Evolutionary conservation across 2,797 vertebrate genomes (phyloP).

Genomic region (Taeniopygia guttata): DNA sequence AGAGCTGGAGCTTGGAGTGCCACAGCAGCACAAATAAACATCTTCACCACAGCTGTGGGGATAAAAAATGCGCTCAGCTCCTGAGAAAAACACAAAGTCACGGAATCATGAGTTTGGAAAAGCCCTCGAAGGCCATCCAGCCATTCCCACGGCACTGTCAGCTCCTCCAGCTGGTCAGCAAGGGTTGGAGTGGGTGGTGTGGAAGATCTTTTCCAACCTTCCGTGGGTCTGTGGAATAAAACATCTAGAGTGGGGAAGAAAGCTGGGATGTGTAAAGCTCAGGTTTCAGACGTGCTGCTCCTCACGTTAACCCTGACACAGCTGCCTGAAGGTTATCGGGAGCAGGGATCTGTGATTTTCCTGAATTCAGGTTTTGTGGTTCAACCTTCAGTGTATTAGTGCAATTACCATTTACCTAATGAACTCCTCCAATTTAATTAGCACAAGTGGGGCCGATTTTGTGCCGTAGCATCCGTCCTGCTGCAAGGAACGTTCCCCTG

Average conservation of each 20-base stretch:
- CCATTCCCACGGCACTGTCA: background rate
- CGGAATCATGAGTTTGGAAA: accelerated
- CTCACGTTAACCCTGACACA: background rate
- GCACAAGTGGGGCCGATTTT: constrained; percentile 47
- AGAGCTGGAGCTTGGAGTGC: background rate
- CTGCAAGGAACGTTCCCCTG: background rate
- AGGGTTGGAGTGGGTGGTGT: accelerated
- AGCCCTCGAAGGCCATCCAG: background rate
- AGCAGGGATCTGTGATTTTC: constrained; percentile 25
- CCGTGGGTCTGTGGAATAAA: background rate
- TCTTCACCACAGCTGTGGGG: background rate
- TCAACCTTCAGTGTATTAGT: constrained; percentile 39
- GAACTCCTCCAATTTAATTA: constrained; percentile 68
- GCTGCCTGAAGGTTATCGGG: constrained; percentile 40
- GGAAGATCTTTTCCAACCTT: background rate
- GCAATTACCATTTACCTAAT: constrained; percentile 73
- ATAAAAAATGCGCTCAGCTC: background rate
- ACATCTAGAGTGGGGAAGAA: background rate
- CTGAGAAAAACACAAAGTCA: background rate
- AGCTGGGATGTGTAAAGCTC: background rate
- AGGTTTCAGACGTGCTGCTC: background rate
- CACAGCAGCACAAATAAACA: constrained; percentile 24
- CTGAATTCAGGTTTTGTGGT: constrained; percentile 53
- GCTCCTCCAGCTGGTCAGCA: background rate
- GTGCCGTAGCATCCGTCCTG: constrained; percentile 44